Percentiles rank a stretch among this genome's conserved stretches.
Conservation (phyloP, 1,140 invertebrate genomes). For the Procambarus clarkii region DNA sequence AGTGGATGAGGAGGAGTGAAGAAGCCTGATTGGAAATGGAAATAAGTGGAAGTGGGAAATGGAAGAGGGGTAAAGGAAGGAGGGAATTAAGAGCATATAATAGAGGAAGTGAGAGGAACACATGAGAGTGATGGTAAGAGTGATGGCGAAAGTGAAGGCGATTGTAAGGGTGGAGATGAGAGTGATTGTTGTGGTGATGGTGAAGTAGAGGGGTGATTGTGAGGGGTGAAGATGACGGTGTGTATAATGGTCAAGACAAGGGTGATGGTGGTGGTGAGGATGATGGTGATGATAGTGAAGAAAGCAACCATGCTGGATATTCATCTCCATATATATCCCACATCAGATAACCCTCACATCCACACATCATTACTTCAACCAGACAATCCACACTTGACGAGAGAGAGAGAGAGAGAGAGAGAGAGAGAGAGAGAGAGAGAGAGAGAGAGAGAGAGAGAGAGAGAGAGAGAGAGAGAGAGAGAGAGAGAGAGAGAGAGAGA, state of each 20-base stretch:
- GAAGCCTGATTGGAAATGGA: neutral
- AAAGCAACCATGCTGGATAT: too few species aligned
- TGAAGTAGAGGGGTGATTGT: neutral
- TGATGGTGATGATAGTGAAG: too few species aligned
- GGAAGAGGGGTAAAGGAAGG: neutral
- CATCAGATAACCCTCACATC: neutral
- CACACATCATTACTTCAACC: neutral
- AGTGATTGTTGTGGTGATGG: too few species aligned
- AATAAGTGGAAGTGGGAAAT: neutral
- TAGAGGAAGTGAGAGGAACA: neutral
- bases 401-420: conserved; percentile 9
- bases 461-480: conserved; percentile 11
- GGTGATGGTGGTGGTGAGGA: too few species aligned
- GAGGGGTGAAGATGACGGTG: too few species aligned
- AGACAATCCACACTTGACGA: neutral
- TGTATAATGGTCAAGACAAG: too few species aligned
- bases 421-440: neutral
- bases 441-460: neutral
- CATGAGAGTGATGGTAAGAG: too few species aligned
- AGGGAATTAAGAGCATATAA: too few species aligned
- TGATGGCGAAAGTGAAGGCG: neutral
- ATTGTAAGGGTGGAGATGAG: neutral
- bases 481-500: too few species aligned
- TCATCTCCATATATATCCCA: too few species aligned
- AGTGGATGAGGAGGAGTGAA: neutral